These are phyloP conservation scores for Notodonta ziczac DNA, from an alignment of 2,888 invertebrate genomes.

Conservation along the genomic window DNA sequence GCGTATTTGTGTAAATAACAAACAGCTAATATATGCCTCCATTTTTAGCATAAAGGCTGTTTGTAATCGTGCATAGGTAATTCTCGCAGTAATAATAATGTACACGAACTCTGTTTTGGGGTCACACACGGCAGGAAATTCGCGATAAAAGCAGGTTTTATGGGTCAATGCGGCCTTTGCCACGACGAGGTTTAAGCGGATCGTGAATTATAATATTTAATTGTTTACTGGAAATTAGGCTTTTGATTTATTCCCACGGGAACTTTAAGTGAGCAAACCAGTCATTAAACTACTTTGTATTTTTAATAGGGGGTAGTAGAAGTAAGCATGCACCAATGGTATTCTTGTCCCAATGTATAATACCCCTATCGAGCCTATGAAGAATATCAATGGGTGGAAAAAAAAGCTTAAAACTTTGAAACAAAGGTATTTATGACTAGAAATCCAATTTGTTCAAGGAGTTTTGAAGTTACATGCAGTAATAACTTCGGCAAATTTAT, in stretches of 20 bases:
- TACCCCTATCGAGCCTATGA: no score
- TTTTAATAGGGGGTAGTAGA: no score
- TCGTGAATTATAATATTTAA: conserved; percentile 22
- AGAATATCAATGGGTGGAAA: no score
- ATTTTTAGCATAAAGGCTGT: background rate
- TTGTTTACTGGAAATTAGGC: conserved; percentile 6
- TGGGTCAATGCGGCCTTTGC: conserved; percentile 17
- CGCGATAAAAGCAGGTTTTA: conserved; percentile 7
- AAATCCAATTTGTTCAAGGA: no score
- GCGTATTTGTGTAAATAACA: background rate
- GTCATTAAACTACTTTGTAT: no score
- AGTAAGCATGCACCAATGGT: no score
- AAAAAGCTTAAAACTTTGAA: no score
- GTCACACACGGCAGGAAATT: conserved; percentile 21
- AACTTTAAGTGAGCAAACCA: conserved; percentile 21
- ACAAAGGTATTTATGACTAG: no score
- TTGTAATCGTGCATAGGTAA: conserved; percentile 39
- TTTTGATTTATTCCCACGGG: background rate
- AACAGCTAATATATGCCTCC: background rate
- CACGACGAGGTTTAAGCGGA: background rate
- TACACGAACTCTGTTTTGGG: conserved; percentile 39
- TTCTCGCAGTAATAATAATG: conserved; percentile 25
- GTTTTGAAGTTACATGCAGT: no score
- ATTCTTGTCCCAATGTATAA: no score
- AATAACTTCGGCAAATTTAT: no score